Evolutionary conservation across 2,888 invertebrate species (phyloP).

Genomic region (Cybosia mesomella): DNA sequence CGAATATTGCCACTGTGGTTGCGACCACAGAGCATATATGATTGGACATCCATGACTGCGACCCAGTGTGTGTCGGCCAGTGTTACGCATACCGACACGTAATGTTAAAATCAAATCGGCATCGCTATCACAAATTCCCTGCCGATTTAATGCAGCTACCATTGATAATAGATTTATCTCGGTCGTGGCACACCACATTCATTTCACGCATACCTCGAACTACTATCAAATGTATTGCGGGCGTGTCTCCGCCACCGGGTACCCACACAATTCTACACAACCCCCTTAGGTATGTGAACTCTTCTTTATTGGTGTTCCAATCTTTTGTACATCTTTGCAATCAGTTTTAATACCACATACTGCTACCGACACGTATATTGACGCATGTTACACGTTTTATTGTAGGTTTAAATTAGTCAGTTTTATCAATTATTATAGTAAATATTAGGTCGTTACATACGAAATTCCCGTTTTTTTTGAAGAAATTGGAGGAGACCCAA

Average conservation of each 20-base stretch:
- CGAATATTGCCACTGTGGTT: neutral
- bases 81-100: neutral
- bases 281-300: slow-evolving; percentile 1
- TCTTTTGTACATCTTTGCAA: neutral
- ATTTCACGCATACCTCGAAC: slow-evolving; percentile 29
- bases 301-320: slow-evolving; percentile 8
- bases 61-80: neutral
- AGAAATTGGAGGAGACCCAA: no score
- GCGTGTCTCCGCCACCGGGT: slow-evolving; percentile 15
- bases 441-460: no score
- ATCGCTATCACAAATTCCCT: slow-evolving; percentile 10
- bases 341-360: neutral
- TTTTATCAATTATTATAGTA: no score
- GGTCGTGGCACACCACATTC: slow-evolving; percentile 18
- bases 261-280: neutral
- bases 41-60: neutral
- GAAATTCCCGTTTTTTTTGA: no score
- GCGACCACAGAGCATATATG: neutral
- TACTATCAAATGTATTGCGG: slow-evolving; percentile 18
- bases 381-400: no score
- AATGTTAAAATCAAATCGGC: slow-evolving; percentile 5
- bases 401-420: no score
- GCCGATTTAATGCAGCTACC: slow-evolving; percentile 9
- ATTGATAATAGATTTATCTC: slow-evolving; percentile 29
- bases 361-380: neutral